Base-by-base conservation (phyloP, 2,797 vertebrate species). In the Harpagifer antarcticus region DNA sequence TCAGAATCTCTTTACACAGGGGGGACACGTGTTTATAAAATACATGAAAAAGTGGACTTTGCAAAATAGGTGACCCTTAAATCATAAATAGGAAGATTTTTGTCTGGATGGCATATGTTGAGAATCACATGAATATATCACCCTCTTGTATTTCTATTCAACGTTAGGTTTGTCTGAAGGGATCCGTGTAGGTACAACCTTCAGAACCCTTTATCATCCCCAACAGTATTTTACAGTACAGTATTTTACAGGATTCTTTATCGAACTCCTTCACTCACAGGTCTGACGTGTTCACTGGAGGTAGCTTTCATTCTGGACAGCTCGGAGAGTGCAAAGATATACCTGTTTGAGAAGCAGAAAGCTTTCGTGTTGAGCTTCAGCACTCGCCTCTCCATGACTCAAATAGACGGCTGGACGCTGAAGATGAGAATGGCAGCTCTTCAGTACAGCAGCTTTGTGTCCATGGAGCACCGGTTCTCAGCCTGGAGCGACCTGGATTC, bases 251-350 rank as follows among this genome's bases (percentile, higher is more conserved):
- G 33, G 8, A 9, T 6, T 37, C 8, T 9, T 37, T 37, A 6
- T 9, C 8, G 0, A 37, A 37, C 33, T 72, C 9, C 56, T 42
- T 75, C 47, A 53, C 16, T 44, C 11, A 11, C 83, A 94, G 94
- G 80, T 73, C 50, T 56, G 45, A 50, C 61, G 2, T 96, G 95
- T 68, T 72, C 78, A 0, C 78, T 96, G 78, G 93, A 95, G 68
- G 90, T 96, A 80, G 88, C 93, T 15, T 98, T 97, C 88, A 92
- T 98, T 37, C 68, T 98, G 92, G 97, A 98, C 94, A 98, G 97
- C 88, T 99, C 97, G 0, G 97, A 98, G 88, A 97, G 95, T 16
- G 95, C 95, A 14, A 96, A 94, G 83, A 88, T 86, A 14, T 9
- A 58, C 43, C 86, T 96, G 59, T 98, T 97, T 74, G 88, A 94